Conservation (phyloP, 2,888 invertebrate species). For the Amorpha juglandis region DNA sequence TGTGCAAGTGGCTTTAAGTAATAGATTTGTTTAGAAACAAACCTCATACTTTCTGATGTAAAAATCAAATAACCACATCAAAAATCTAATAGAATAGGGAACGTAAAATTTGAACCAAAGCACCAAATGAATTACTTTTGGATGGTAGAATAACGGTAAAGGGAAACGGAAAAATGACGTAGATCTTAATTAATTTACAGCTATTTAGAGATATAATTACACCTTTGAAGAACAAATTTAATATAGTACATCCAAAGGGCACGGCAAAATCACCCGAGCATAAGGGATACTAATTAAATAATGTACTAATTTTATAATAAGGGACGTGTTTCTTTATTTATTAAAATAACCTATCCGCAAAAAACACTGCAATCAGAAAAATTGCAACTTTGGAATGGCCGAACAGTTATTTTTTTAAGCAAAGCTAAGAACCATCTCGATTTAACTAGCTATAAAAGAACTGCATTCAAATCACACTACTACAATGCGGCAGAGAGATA, state of each 20-base stretch:
- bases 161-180: not conserved
- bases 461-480: too few species aligned
- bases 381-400: too few species aligned
- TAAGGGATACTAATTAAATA: not conserved
- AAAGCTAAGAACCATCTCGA: too few species aligned
- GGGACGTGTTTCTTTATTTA: not conserved
- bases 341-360: not conserved
- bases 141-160: not conserved
- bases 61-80: not conserved
- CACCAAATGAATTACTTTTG: conserved; percentile 1
- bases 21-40: too few species aligned
- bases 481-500: too few species aligned
- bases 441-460: too few species aligned
- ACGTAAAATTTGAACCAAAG: not conserved
- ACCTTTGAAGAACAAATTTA: not conserved
- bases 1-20: too few species aligned
- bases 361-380: too few species aligned
- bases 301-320: not conserved
- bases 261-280: not conserved
- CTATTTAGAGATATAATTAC: not conserved
- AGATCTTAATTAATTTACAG: not conserved
- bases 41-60: not conserved
- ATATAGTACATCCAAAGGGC: not conserved
- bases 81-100: not conserved
- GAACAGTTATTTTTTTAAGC: too few species aligned